phyloP scores from a whole-genome alignment of 2,797 vertebrate species.

The Paratrypauchen microcephalus region DNA sequence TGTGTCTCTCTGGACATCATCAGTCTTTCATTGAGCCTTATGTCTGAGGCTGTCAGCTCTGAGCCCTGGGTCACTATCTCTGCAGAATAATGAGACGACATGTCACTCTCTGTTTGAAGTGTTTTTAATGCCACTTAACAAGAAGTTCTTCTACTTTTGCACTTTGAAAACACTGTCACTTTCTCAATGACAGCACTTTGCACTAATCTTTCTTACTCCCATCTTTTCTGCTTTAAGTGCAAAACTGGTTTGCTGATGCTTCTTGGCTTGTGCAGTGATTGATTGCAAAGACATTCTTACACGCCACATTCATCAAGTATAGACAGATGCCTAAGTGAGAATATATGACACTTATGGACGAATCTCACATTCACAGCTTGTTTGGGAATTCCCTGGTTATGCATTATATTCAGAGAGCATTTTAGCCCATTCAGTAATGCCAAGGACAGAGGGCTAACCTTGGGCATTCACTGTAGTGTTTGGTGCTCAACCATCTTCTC shows the following conservation, averaged over 20 bases:
- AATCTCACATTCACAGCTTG: conserved; percentile 13
- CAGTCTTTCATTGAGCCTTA: conserved; percentile 47
- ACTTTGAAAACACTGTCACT: conserved; percentile 43
- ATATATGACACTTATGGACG: not conserved
- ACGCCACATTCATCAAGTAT: not conserved
- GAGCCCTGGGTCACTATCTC: conserved; percentile 45
- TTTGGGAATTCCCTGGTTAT: conserved; percentile 40
- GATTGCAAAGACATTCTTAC: conserved; percentile 4
- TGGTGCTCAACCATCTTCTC: not conserved
- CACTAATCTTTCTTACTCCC: conserved; percentile 40
- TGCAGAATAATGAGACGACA: conserved; percentile 52
- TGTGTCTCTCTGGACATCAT: conserved; percentile 38
- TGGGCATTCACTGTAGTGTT: conserved; percentile 34
- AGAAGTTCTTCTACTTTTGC: conserved; percentile 29
- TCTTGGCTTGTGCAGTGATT: conserved; percentile 1
- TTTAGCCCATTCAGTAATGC: conserved; percentile 50
- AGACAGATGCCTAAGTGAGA: conserved; percentile 3
- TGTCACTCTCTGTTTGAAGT: conserved; percentile 50
- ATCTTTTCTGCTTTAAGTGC: conserved; percentile 35
- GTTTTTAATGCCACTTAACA: conserved; percentile 57
- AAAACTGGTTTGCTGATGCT: conserved; percentile 23
- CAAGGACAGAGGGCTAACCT: conserved; percentile 65
- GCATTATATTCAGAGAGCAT: conserved; percentile 52
- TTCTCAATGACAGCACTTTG: conserved; percentile 34
- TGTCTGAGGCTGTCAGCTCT: conserved; percentile 52